Evolutionary conservation across 2,888 invertebrate genomes (phyloP), one percentile per base, ranked within the genome.

Genomic region (Tetheella fluctuosa): DNA sequence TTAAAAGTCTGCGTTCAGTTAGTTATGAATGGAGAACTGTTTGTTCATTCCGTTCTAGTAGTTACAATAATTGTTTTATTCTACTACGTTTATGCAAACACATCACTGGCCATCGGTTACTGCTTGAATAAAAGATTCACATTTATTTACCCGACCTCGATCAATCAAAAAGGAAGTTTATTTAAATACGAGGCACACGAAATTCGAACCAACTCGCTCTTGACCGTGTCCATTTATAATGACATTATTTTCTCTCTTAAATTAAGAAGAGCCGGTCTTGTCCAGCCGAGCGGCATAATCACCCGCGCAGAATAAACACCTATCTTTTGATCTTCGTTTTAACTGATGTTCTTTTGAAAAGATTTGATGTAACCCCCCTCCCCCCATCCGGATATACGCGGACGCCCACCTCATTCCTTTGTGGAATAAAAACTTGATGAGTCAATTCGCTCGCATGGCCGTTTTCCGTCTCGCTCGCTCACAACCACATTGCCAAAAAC

Each of bases 271-370:
- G 23, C 55, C 48, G 58, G 39, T 17, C 52, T 60, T 59, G 60
- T 58, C 57, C 58, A 37, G 60, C 1, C 53, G 56, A 62, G 60
- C 67, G 62, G 52, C 57, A 60, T 63, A 61, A 64, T 60, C 64
- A 62, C 58, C 13, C 37, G 1, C 37, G 54, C 23, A 53, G 58
- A 54, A 64, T 63, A 67, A 66, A 68, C 67, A 63, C 59, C 60
- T 63, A 69, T 72, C 73, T 67, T 79, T 80, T 78, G 74, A 79
- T 79, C 74, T 76, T 60, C 65, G 60, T 70, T 69, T 70, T 67
- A 61, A 71, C 69, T 68, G 69, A 69, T 67, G 69, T 73, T 70
- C 69, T 66, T 69, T 68, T 65, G 62, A 62, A 64, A 67, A 59
- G 60, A 57, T 56, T 55, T 42, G 23, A 15, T 34, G 34, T 53